A percentile compares a stretch with the other conserved stretches of the same genome.
Conservation (phyloP, 2,797 vertebrate genomes). For the Chelon labrosus region DNA sequence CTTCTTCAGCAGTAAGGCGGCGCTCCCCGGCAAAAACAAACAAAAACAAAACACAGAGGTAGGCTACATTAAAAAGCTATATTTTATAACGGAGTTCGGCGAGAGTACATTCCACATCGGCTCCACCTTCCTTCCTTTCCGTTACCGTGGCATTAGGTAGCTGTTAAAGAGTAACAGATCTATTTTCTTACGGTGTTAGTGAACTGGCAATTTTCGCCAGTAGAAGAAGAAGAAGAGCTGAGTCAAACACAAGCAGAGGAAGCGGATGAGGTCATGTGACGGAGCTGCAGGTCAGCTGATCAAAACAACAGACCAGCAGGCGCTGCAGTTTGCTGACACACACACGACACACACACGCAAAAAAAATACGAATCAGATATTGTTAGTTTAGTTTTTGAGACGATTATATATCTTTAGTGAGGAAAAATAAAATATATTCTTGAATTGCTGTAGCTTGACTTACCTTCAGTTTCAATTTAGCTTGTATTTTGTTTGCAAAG, state of each 20-base stretch:
- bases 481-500: too few species aligned
- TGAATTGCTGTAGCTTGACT: too few species aligned
- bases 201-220: too few species aligned
- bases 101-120: too few species aligned
- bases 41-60: background rate
- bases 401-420: too few species aligned
- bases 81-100: background rate
- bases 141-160: background rate
- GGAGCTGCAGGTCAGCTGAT: conserved; percentile 65
- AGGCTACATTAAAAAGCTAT: background rate
- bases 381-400: too few species aligned
- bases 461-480: too few species aligned
- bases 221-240: background rate
- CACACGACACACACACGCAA: too few species aligned
- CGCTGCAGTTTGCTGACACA: conserved; percentile 6
- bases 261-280: conserved; percentile 68
- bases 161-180: background rate
- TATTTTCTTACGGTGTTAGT: accelerated
- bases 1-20: background rate
- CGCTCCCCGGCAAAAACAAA: background rate
- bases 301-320: conserved; percentile 2
- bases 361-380: too few species aligned
- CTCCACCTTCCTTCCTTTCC: too few species aligned
- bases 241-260: conserved; percentile 18
- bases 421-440: too few species aligned